Evolutionary conservation across 2,113 vertebrate genomes (phyloP), one percentile per base, ranked within the genome.

Genomic region (Anarhynchus alexandrinus): DNA sequence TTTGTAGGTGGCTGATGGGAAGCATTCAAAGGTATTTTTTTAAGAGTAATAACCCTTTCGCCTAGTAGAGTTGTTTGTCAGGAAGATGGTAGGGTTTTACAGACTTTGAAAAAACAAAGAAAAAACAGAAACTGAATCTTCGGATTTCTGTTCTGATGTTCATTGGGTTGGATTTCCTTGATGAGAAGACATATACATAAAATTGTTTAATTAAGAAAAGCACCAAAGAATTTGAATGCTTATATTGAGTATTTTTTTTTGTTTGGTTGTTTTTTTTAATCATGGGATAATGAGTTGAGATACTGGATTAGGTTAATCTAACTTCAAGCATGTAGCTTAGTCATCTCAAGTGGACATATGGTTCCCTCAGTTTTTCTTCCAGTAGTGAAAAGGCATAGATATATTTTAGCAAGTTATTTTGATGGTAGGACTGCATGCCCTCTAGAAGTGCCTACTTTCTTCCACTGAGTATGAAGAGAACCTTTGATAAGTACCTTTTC

Each of bases 391-490:
- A 77, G 30, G 45, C 62, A 36, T n/a, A 32, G 43, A 26, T 38
- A 18, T 9, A 29, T 11, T 52, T 4, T 12, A 73, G 52, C 58
- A 73, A 49, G 36, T 83, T 80, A 36, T 73, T 95, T 88, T 70
- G n/a, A 23, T 43, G 47, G 66, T 77, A 86, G 89, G 69, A 66
- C 43, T 83, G 22, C 67, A n/a, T 29, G 21, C 45, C 23, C 40
- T 81, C 51, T 79, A 57, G 14, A 96, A 95, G 91, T 86, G 83
- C 88, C 86, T 96, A 40, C 18, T 65, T 93, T 82, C 36, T 83
- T 83, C 17, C 27, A 21, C 17, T 23, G 25, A 84, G 13, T 70
- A 36, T 71, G 86, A 77, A 42, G 77, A 81, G 25, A 78, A 91
- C 23, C 47, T 91, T 54, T 71, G 25, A n/a, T 16, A 86, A 90